Base-by-base conservation (phyloP, 2,113 vertebrate genomes). In the Siniperca knerii region DNA sequence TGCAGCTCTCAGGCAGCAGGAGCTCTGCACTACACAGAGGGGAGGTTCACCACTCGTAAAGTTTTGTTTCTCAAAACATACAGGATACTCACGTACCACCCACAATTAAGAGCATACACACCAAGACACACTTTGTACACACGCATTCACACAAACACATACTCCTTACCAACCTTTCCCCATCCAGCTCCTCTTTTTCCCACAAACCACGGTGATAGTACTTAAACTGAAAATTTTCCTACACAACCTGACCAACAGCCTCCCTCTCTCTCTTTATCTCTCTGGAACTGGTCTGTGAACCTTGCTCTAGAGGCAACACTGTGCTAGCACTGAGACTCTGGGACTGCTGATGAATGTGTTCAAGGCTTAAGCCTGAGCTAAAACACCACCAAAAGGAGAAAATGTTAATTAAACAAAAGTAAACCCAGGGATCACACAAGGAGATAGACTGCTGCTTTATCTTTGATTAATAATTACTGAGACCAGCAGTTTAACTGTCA, bases 381-480 rank as follows among this genome's bases (percentile, higher is more conserved):
- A 90, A 79, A 88, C 16, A 18, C 81, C 84, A 82, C 87, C 85
- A 82, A 67, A 89, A 91, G 79, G 75, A 81, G 75, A 78, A 85
- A 81, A 89, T 65, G 44, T 72, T 89, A 89, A 84, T 83, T 75
- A 88, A 92, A 85, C 65, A 68, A 73, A 73, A 52, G 74, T 21
- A 62, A 84, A 81, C 62, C 75, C 2, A 23, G 57, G 62, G 35
- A 76, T 62, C 76, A 81, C 78, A 79, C 58, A 81, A 44, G 66
- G 66, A 77, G 78, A 76, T 16, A 44, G 66, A 46, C 66, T 29
- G 25, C 66, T 65, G 61, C 25, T 68, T 79, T 50, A 77, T 77
- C 61, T 35, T 48, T 73, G 40, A 60, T 76, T 60, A 68, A 80
- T 64, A 42, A 81, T 54, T 46, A 57, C 60, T 48, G 10, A 67